Conservation (phyloP, 2,113 vertebrate species). For the Oplegnathus fasciatus region DNA sequence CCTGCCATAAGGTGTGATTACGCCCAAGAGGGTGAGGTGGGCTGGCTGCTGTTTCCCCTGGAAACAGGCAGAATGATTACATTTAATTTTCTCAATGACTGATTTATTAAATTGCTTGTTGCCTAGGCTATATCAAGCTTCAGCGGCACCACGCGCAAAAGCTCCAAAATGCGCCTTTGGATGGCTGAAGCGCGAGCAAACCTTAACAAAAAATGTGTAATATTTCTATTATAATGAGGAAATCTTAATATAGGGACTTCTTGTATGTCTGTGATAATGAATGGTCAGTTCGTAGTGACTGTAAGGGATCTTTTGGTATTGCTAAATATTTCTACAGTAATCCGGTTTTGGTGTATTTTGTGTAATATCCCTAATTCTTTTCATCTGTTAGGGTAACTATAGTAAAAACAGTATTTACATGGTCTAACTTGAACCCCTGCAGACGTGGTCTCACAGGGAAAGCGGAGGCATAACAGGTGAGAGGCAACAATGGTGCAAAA, state of each 20-base stretch:
- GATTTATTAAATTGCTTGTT: conserved; percentile 42
- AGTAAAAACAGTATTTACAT: not conserved
- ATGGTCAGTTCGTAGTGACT: not conserved
- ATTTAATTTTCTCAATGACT: conserved; percentile 52
- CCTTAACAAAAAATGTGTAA: not conserved
- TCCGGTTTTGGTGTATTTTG: not conserved
- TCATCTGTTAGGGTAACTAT: not conserved
- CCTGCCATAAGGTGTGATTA: conserved; percentile 32
- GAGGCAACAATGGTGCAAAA: conserved; percentile 58
- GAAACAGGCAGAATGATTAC: not conserved
- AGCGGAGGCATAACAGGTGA: conserved; percentile 71
- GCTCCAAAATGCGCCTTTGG: not conserved
- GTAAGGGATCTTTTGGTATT: not conserved
- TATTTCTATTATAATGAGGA: not conserved
- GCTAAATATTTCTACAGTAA: too few relatives aligned
- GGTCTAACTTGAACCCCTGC: conserved; percentile 2
- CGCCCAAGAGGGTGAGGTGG: conserved; percentile 36
- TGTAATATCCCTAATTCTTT: not conserved
- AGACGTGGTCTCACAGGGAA: conserved; percentile 3
- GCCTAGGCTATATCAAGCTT: conserved; percentile 24
- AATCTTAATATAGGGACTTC: not conserved
- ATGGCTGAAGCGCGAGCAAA: not conserved
- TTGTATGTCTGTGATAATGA: not conserved
- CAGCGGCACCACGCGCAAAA: conserved; percentile 16
- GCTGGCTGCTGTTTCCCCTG: conserved; percentile 1